phyloP scores from a whole-genome alignment of 2,888 invertebrate genomes.

The Muscina levida region DNA sequence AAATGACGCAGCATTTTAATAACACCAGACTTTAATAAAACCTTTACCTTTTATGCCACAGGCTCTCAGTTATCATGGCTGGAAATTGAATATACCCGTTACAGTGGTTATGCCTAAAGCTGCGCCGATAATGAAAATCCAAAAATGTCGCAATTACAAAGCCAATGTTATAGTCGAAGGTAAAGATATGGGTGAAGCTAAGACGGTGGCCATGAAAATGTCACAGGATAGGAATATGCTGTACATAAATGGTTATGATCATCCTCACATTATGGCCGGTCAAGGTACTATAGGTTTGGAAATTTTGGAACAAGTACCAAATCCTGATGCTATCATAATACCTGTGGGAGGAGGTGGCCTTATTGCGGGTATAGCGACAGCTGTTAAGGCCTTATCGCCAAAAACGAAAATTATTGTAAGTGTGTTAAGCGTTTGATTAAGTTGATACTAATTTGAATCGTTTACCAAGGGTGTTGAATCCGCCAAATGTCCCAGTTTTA shows the following conservation, averaged over 20 bases:
- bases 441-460: neutral
- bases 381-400: conserved; percentile 92
- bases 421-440: conserved; percentile 66
- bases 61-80: conserved; percentile 88
- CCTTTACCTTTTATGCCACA: conserved; percentile 36
- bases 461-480: conserved; percentile 90
- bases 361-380: conserved; percentile 93
- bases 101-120: conserved; percentile 97
- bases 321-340: conserved; percentile 93
- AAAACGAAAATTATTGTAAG: conserved; percentile 92
- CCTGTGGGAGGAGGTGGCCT: conserved; percentile 96
- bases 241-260: conserved; percentile 97
- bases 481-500: conserved; percentile 93
- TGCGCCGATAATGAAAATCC: conserved; percentile 97
- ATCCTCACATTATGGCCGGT: conserved; percentile 96
- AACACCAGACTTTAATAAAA: too few relatives aligned
- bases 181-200: conserved; percentile 91
- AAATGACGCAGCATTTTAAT: neutral
- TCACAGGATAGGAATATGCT: conserved; percentile 86
- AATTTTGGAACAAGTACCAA: conserved; percentile 93
- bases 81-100: conserved; percentile 85
- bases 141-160: conserved; percentile 90
- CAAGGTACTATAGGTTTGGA: conserved; percentile 97
- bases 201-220: conserved; percentile 87
- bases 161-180: conserved; percentile 90